Evolutionary conservation across 2,797 vertebrate species (phyloP), one percentile per base, ranked within the genome.

Genomic region (Anniella stebbinsi): DNA sequence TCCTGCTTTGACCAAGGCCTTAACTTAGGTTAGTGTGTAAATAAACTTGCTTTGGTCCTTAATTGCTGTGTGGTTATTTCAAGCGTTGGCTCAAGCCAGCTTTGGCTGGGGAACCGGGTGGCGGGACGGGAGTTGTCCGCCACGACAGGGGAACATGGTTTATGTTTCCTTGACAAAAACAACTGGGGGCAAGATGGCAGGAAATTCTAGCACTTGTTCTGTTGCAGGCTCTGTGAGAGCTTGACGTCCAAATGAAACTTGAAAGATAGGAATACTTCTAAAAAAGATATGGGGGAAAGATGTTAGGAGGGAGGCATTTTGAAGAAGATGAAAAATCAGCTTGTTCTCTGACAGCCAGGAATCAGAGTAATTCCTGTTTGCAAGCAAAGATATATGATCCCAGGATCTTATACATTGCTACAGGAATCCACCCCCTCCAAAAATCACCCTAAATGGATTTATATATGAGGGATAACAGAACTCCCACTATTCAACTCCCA

Each of bases 181-280:
- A 28, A 66, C 1, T 13, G 11, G 2, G 45, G 45, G 45, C 45
- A 6, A 38, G 12, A 11, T 8, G 2, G 23, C 28, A 18, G 45
- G 45, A 33, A 23, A 75, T 67, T 80, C 80, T 67, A 84, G 73
- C 30, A 78, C 81, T 81, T 88, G 66, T 57, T 66, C 69, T 28
- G 66, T 91, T 45, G 12, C n/a, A 78, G 70, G 51, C 1, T 69
- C 28, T 67, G 51, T 70, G 48, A 77, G 60, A 66, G 87, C 88
- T 82, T 91, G 67, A 57, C 70, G 57, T 57, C 48, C 38, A 63
- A 30, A 23, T 51, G 66, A 18, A 33, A 10, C 88, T 91, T 85
- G 82, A 67, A 87, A 86, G 67, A 84, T 7, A 72, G 80, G 36
- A 54, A 63, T 25, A 70, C 10, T 38, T 8, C 25, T 13, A 36